phyloP scores from a whole-genome alignment of 2,113 vertebrate species.

The Okapia johnstoni region DNA sequence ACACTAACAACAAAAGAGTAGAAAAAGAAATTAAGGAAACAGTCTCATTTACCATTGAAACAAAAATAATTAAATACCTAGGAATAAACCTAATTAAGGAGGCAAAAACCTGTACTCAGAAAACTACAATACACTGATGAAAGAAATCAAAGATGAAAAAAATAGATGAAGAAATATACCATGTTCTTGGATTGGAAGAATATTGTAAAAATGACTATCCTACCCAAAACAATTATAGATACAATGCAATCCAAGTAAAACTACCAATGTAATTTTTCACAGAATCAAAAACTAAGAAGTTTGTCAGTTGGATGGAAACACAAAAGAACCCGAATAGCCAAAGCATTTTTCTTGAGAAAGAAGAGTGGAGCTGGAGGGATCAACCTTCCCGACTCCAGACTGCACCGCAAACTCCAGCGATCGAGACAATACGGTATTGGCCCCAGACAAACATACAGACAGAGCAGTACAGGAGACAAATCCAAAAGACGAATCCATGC shows the following conservation, averaged over 20 bases:
- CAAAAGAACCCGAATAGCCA: not conserved
- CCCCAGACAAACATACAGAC: too few species aligned
- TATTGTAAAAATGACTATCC: not conserved
- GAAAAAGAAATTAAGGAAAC: not conserved
- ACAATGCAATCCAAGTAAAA: not conserved
- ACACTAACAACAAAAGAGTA: not conserved
- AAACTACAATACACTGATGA: not conserved
- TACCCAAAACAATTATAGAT: not conserved
- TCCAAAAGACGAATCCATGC: not conserved
- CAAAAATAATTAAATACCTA: not conserved
- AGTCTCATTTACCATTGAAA: not conserved
- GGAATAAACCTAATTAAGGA: not conserved
- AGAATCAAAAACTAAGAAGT: not conserved
- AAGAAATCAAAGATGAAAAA: not conserved
- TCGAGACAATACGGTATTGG: not conserved
- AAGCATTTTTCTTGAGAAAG: not conserved
- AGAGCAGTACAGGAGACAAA: not conserved
- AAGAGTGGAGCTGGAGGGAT: not conserved
- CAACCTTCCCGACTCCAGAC: not conserved
- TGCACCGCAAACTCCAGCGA: not conserved
- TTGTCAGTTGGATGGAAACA: not conserved
- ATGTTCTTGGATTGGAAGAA: not conserved
- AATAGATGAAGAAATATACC: not conserved
- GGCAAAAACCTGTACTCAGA: not conserved
- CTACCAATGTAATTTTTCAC: not conserved